Percentiles rank a stretch among this genome's conserved stretches.
These are phyloP conservation scores for Rhagonycha fulva DNA, from an alignment of 2,888 invertebrate species.

Conservation along the genomic window DNA sequence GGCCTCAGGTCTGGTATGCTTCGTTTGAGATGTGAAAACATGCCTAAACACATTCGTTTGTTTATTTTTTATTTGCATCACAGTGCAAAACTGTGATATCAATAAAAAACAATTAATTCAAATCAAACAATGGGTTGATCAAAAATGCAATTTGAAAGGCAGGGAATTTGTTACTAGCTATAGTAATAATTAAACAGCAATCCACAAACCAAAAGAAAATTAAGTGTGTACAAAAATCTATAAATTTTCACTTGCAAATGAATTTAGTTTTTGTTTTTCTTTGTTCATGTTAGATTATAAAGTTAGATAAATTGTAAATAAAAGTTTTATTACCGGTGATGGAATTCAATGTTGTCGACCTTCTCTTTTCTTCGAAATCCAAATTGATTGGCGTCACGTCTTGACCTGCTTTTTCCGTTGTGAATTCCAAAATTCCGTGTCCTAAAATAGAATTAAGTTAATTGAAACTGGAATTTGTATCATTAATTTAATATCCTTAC, in stretches of 20 bases:
- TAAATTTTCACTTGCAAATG: background rate
- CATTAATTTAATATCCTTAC: background rate
- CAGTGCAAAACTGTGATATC: slow-evolving; percentile 19
- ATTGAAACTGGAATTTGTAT: background rate
- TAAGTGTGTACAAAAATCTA: background rate
- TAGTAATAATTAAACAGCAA: background rate
- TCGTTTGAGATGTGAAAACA: slow-evolving; percentile 86
- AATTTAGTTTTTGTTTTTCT: background rate
- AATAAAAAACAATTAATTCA: slow-evolving; percentile 23
- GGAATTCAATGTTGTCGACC: slow-evolving; percentile 74
- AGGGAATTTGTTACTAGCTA: slow-evolving; percentile 17
- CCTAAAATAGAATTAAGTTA: slow-evolving; percentile 50
- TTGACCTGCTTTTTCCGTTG: slow-evolving; percentile 83
- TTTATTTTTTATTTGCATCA: slow-evolving; percentile 44
- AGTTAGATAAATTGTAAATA: background rate
- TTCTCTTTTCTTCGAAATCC: slow-evolving; percentile 71
- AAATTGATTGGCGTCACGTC: slow-evolving; percentile 87
- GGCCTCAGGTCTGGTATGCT: slow-evolving; percentile 85
- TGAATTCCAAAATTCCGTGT: slow-evolving; percentile 80
- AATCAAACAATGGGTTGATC: slow-evolving; percentile 24
- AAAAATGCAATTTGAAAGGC: slow-evolving; percentile 23
- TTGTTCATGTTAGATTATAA: background rate
- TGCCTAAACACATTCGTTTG: slow-evolving; percentile 68
- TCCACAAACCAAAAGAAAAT: background rate
- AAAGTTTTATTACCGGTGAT: slow-evolving; percentile 68